Evolutionary conservation across 2,113 vertebrate genomes (phyloP), one percentile per base, ranked within the genome.

Genomic region (Pipa parva): DNA sequence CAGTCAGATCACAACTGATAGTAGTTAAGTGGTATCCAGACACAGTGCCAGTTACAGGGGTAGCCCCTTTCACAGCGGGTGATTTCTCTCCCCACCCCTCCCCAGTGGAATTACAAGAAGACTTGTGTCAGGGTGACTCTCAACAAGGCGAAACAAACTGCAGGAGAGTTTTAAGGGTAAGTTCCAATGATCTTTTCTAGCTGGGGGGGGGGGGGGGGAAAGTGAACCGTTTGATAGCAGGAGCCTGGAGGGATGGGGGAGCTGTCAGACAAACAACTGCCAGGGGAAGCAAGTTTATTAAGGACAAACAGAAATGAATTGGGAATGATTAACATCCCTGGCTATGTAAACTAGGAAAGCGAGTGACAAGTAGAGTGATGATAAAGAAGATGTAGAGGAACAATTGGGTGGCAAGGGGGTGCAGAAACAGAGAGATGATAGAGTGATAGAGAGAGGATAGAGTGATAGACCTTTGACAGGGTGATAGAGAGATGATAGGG

Each of bases 101-200:
- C 29, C 63, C 45, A 20, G 42, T 68, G 65, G 65, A 68, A 68
- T 60, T 52, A 59, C 33, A 39, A 52, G 57, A 12, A 52, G 46
- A 13, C 3, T 15, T 15, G 37, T 52, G 18, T 22, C n/a, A n/a
- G n/a, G n/a, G 49, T 39, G 46, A 25, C 29, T 11, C 24, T 7
- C n/a, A n/a, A n/a, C n/a, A n/a, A n/a, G n/a, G 18, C 10, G 48
- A 37, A 10, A 24, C 18, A 33, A 29, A 37, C 31, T 8, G 1
- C 10, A 21, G 15, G 17, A 22, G 39, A 54, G 66, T 37, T 29
- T 13, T 3, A 18, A 61, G 22, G 57, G 66, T 70, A 49, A 70
- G 66, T 70, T 17, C 22, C 31, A 42, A 15, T 42, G 5, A 18
- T n/a, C 39, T 42, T 42, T 42, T 42, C 7, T 42, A n/a, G n/a